phyloP scores from a whole-genome alignment of 2,113 vertebrate species.

The Chaenogobius annularis region DNA sequence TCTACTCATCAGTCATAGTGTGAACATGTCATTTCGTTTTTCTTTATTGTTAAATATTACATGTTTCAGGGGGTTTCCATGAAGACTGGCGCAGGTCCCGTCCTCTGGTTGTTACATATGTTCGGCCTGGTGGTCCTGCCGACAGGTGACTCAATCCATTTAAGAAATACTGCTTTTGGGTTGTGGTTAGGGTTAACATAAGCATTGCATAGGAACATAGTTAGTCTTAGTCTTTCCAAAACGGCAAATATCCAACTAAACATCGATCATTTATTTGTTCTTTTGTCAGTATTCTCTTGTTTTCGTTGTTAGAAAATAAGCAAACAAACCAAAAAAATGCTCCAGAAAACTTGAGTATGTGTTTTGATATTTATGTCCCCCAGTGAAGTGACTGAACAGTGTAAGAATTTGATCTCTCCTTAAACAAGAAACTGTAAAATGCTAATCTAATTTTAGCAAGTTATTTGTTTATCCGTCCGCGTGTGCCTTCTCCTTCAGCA shows the following conservation, averaged over 20 bases:
- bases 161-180: neutral
- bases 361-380: neutral
- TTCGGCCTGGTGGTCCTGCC: conserved; percentile 91
- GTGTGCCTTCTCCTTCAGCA: conserved; percentile 22
- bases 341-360: too few relatives aligned
- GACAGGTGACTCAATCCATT: conserved; percentile 84
- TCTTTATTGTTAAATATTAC: neutral
- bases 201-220: too few relatives aligned
- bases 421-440: neutral
- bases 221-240: too few relatives aligned
- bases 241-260: neutral
- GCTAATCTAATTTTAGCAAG: neutral
- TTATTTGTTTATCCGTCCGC: conserved; percentile 18
- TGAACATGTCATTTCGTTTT: neutral
- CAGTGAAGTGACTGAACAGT: neutral
- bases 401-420: neutral
- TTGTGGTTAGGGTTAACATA: neutral
- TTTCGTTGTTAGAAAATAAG: too few relatives aligned
- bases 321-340: too few relatives aligned
- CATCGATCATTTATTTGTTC: neutral
- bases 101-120: conserved; percentile 87
- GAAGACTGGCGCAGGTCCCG: conserved; percentile 94
- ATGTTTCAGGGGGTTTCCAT: conserved; percentile 88
- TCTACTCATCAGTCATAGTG: neutral
- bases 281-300: too few relatives aligned